These are phyloP conservation scores for Caenorhabditis plicata DNA, from an alignment of 2,888 invertebrate species.

Conservation along the genomic window DNA sequence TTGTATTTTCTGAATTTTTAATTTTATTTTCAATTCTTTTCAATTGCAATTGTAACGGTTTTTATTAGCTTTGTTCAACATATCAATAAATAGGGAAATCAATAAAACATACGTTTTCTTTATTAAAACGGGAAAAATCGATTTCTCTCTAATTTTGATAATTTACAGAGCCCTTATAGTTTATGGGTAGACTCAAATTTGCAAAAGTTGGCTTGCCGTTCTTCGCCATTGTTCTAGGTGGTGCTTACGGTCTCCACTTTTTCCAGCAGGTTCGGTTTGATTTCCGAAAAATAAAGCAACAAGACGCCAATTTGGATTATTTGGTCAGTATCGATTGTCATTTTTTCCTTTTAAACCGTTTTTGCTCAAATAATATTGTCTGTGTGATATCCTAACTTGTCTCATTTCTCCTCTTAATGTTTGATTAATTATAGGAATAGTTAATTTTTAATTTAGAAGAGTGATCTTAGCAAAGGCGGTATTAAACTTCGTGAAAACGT, in stretches of 20 bases:
- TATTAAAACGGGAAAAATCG: too few species aligned
- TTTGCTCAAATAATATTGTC: too few species aligned
- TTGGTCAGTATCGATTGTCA: constrained; percentile 34
- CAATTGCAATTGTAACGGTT: too few species aligned
- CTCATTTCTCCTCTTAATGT: not conserved
- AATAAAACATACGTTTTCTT: too few species aligned
- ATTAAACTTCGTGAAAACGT: constrained; percentile 48
- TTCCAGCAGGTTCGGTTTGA: constrained; percentile 62
- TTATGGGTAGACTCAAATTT: constrained; percentile 43
- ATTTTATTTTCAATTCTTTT: too few species aligned
- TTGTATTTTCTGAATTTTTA: not conserved
- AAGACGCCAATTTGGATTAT: constrained; percentile 46
- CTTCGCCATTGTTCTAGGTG: constrained; percentile 56
- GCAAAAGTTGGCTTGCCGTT: constrained; percentile 54
- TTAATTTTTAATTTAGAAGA: constrained; percentile 25
- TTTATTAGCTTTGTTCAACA: too few species aligned
- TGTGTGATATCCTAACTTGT: too few species aligned
- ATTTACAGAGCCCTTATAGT: constrained; percentile 12
- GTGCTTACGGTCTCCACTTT: constrained; percentile 58
- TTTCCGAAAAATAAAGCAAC: constrained; percentile 48
- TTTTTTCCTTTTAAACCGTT: not conserved
- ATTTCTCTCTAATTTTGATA: not conserved
- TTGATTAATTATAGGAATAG: not conserved
- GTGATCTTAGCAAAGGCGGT: constrained; percentile 45
- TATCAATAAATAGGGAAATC: too few species aligned